A percentile compares a stretch with the other conserved stretches of the same genome.
These are phyloP conservation scores for Cheilosia urbana DNA, from an alignment of 2,888 invertebrate species.

Conservation along the genomic window DNA sequence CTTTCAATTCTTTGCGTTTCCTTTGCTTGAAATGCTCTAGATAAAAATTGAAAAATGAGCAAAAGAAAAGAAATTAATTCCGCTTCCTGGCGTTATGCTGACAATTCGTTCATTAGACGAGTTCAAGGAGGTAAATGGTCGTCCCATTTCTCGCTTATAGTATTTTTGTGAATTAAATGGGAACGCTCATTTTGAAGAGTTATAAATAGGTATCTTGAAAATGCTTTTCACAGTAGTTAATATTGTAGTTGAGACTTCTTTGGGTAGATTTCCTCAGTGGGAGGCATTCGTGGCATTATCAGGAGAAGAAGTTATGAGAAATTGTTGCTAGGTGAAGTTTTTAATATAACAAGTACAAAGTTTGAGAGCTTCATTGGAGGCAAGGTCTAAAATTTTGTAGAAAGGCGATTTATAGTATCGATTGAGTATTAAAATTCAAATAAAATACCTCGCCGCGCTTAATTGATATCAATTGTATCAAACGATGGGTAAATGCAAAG, in stretches of 20 bases:
- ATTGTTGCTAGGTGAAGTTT: too few species aligned
- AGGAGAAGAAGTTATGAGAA: too few species aligned
- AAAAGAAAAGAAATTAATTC: constrained; percentile 53
- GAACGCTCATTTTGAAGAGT: constrained; percentile 34
- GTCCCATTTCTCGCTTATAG: constrained; percentile 26
- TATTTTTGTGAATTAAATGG: constrained; percentile 34
- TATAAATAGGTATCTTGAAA: constrained; percentile 46
- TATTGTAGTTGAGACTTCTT: not conserved
- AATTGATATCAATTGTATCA: too few species aligned
- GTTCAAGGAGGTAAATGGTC: constrained; percentile 57
- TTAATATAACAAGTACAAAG: too few species aligned
- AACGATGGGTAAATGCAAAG: too few species aligned
- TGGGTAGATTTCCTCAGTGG: too few species aligned
- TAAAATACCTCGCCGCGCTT: too few species aligned
- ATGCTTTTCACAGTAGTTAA: constrained; percentile 23
- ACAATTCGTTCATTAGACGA: constrained; percentile 66
- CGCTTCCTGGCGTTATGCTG: constrained; percentile 42
- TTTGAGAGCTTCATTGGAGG: too few species aligned
- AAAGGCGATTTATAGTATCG: too few species aligned
- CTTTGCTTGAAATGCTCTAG: constrained; percentile 47
- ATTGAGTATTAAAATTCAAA: too few species aligned
- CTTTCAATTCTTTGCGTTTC: constrained; percentile 1
- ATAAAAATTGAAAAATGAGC: constrained; percentile 59
- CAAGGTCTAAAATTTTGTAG: too few species aligned
- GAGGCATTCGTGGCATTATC: too few species aligned